These are phyloP conservation scores for Notospermus geniculatus DNA, from an alignment of 1,140 invertebrate genomes.

Conservation along the genomic window DNA sequence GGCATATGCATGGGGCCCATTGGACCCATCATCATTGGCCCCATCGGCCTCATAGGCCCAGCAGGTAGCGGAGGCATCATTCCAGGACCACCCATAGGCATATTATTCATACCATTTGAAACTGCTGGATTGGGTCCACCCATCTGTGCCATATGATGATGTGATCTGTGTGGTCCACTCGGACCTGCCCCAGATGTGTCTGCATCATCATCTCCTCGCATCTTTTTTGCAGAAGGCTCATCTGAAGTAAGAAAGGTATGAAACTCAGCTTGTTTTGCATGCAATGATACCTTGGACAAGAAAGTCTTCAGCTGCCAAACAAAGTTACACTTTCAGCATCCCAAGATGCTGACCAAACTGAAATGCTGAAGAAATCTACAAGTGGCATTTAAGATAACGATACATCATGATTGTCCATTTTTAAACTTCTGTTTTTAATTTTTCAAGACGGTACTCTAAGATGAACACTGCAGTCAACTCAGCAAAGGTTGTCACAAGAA, in stretches of 20 bases:
- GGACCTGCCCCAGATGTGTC: slow-evolving; percentile 13
- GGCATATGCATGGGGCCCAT: slow-evolving; percentile 65
- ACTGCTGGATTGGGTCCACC: slow-evolving; percentile 50
- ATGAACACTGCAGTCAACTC: no score
- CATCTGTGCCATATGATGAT: not conserved
- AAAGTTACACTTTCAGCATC: no score
- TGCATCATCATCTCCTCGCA: slow-evolving; percentile 30
- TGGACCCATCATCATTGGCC: slow-evolving; percentile 64
- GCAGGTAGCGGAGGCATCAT: slow-evolving; percentile 32
- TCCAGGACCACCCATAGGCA: slow-evolving; percentile 31
- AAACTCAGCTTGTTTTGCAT: no score
- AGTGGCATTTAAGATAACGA: no score
- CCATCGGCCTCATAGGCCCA: slow-evolving; percentile 57
- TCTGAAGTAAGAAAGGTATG: slow-evolving; percentile 12
- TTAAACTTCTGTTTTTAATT: no score
- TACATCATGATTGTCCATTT: no score
- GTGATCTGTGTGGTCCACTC: not conserved
- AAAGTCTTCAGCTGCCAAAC: no score
- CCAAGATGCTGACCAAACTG: no score
- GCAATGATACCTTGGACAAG: no score
- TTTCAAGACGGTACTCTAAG: no score
- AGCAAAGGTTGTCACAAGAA: no score
- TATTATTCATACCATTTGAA: slow-evolving; percentile 59
- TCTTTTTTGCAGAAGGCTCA: slow-evolving; percentile 38
- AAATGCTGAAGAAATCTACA: no score